phyloP scores from a whole-genome alignment of 2,113 vertebrate genomes.

The Labeo catla region DNA sequence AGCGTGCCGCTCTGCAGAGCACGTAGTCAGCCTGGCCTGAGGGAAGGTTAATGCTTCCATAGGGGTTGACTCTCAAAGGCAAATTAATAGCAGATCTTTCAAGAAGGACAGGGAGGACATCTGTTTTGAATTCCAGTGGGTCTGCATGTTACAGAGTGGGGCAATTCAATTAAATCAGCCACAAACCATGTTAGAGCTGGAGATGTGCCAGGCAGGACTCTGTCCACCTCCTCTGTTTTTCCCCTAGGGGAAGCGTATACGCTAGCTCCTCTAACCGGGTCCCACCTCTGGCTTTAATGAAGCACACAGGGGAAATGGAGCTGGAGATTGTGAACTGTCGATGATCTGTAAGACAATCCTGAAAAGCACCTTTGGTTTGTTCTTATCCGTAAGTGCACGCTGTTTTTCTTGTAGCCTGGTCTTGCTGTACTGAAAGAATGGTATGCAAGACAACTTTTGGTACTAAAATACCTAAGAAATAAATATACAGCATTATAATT shows the following conservation, averaged over 20 bases:
- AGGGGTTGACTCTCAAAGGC: conserved; percentile 51
- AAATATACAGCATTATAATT: not conserved
- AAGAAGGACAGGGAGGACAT: conserved; percentile 61
- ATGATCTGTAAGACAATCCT: conserved; percentile 34
- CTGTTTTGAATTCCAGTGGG: conserved; percentile 69
- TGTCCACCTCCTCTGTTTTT: conserved; percentile 11
- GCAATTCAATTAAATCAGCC: conserved; percentile 66
- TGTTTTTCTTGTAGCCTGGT: not conserved
- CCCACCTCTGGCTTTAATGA: conserved; percentile 36
- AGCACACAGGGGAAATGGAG: conserved; percentile 34
- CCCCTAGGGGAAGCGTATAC: conserved; percentile 12
- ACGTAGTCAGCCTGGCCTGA: conserved; percentile 35
- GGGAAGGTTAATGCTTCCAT: conserved; percentile 49
- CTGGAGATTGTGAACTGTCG: conserved; percentile 16
- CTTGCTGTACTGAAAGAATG: not conserved
- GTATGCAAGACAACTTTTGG: not conserved
- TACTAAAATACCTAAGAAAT: not conserved
- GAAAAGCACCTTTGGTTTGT: conserved; percentile 17
- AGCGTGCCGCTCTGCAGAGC: conserved; percentile 17
- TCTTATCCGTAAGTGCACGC: not conserved
- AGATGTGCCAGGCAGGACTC: conserved; percentile 58
- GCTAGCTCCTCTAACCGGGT: conserved; percentile 27
- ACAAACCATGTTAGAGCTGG: conserved; percentile 62
- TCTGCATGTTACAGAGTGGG: conserved; percentile 62
- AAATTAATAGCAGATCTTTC: conserved; percentile 69